These are phyloP conservation scores for Hydrocynus forskahlii DNA, from an alignment of 2,797 vertebrate genomes.

Conservation along the genomic window DNA sequence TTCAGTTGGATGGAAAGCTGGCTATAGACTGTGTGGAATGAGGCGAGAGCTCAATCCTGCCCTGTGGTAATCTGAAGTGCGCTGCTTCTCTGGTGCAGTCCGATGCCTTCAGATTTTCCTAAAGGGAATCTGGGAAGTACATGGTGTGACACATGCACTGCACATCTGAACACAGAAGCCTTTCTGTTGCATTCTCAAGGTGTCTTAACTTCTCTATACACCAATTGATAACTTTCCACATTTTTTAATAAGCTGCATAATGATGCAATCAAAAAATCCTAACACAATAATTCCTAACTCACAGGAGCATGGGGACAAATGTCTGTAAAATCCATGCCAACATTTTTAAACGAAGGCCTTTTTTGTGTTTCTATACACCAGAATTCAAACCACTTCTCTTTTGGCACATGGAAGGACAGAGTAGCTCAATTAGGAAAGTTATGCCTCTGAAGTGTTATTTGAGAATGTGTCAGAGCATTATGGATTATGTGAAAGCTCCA, in stretches of 20 bases:
- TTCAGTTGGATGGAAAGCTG: background rate
- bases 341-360: too few species aligned
- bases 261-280: background rate
- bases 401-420: background rate
- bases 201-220: background rate
- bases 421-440: background rate
- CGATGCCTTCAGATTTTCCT: constrained; percentile 5
- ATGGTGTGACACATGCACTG: background rate
- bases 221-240: background rate
- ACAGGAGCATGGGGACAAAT: background rate
- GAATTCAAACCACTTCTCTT: background rate
- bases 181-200: background rate
- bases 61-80: background rate
- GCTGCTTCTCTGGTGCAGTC: background rate
- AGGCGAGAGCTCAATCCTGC: background rate
- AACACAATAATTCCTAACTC: background rate
- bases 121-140: background rate
- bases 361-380: background rate
- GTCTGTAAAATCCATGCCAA: background rate
- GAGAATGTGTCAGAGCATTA: background rate
- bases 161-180: background rate
- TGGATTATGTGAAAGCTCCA: background rate
- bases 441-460: background rate
- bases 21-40: background rate
- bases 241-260: background rate